phyloP scores from a whole-genome alignment of 2,888 invertebrate species.

The Rhorus exstirpatorius region DNA sequence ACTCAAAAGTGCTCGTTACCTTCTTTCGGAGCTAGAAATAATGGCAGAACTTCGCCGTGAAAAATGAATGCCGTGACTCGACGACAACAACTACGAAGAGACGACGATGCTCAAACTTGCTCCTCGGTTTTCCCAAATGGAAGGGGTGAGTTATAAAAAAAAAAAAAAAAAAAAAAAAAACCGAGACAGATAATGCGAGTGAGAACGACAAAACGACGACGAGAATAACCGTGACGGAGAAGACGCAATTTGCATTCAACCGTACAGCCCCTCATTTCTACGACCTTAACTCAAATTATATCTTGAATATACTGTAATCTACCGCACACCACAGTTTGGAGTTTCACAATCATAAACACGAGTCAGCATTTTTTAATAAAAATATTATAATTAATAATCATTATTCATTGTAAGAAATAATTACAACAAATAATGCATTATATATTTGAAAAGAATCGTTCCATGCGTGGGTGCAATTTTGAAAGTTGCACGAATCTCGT shows the following conservation, averaged over 20 bases:
- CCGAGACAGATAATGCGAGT: conserved; percentile 8
- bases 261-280: conserved; percentile 10
- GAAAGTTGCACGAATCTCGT: not conserved
- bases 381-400: no score
- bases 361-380: no score
- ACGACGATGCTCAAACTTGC: conserved; percentile 35
- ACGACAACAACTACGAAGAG: not conserved
- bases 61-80: conserved; percentile 42
- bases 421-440: no score
- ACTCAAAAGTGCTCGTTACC: conserved; percentile 6
- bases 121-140: conserved; percentile 20
- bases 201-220: not conserved
- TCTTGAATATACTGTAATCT: conserved; percentile 1
- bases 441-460: no score
- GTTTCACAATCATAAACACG: no score
- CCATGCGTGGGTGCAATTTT: no score
- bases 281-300: conserved; percentile 16
- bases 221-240: conserved; percentile 9
- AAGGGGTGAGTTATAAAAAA: conserved; percentile 3
- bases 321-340: not conserved
- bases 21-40: not conserved
- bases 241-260: conserved; percentile 35
- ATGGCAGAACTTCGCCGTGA: conserved; percentile 19
- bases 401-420: no score
- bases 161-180: no score